Base-by-base conservation (phyloP, 2,113 vertebrate species). In the Pelobates fuscus region DNA sequence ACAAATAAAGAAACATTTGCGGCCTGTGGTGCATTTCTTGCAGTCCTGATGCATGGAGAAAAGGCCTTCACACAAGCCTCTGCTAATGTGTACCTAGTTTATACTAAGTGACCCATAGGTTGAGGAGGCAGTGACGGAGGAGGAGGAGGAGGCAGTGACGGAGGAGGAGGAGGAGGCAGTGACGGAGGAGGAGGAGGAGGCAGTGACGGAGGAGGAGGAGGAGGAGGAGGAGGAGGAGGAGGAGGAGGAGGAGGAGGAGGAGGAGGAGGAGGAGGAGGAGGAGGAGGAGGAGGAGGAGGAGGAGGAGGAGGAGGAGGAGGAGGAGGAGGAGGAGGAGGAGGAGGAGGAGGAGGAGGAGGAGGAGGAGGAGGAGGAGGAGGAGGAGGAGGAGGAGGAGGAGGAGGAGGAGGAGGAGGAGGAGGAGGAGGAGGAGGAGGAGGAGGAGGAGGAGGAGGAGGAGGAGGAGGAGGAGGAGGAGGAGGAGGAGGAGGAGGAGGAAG, bases 351-450 rank as follows among this genome's bases (percentile, higher is more conserved):
- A 14, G 7, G 43, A 15, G 24, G 44, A 30, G 30, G 63, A 44
- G 30, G 37, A n/a, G 10, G 41, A 49, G 44, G 44, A 49, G 44
- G 44, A 49, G 44, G 44, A 49, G 44, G 44, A 49, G 44, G 44
- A 49, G 44, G 44, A 49, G 44, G 44, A 49, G 44, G 44, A 49
- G 44, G 44, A 49, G 44, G 44, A 49, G 44, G 44, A 49, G 44
- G 44, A 49, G 44, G 44, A 49, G 44, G 44, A 49, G 44, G 44
- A 49, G 44, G 44, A 49, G 44, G 44, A 49, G 44, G 44, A 49
- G 44, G 44, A 49, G 44, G 44, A 49, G 44, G 44, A 49, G 44
- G 44, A 49, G 44, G 44, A 49, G 44, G 44, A 49, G 44, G 44
- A 49, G 44, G 44, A 49, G 44, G 44, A 49, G 44, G 44, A 49